Evolutionary conservation across 2,888 invertebrate species (phyloP).

Genomic region (Aspidiotus destructor): DNA sequence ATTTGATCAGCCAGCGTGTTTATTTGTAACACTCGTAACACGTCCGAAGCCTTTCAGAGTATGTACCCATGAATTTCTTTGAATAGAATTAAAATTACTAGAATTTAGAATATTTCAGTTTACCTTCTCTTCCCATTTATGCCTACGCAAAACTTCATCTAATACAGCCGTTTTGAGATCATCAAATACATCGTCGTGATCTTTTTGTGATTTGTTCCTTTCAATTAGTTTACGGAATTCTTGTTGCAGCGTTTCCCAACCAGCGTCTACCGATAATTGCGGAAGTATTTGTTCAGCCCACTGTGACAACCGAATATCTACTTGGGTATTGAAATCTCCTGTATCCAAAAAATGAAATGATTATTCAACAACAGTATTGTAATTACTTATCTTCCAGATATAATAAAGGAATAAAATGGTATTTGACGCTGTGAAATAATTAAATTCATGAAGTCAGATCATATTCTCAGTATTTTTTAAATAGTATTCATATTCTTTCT

Average conservation of each 20-base stretch:
- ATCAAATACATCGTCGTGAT: conserved; percentile 85
- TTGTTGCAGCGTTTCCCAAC: conserved; percentile 70
- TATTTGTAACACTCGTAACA: conserved; percentile 84
- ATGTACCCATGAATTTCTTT: too few relatives aligned
- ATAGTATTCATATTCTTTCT: too few relatives aligned
- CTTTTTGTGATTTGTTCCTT: conserved; percentile 54
- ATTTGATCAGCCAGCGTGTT: conserved; percentile 86
- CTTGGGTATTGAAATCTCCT: conserved; percentile 76
- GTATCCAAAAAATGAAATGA: conserved; percentile 35
- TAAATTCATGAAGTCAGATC: too few relatives aligned
- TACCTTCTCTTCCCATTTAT: conserved; percentile 91
- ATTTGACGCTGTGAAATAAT: too few relatives aligned
- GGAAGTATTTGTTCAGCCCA: conserved; percentile 93
- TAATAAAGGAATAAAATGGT: conserved; percentile 15
- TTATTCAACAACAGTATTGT: too few relatives aligned
- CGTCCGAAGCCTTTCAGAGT: conserved; percentile 66
- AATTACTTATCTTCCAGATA: too few relatives aligned
- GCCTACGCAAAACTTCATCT: conserved; percentile 71
- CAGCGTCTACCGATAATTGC: conserved; percentile 70
- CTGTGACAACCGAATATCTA: conserved; percentile 89
- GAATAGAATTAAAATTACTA: neutral
- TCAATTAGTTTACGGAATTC: conserved; percentile 62
- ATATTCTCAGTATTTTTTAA: too few relatives aligned
- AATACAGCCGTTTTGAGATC: conserved; percentile 78
- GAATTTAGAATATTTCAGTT: conserved; percentile 30